Evolutionary conservation across 23 tunicate species (phyloP), one percentile per base, ranked within the genome.

Genomic region (Botrylloides violaceus): DNA sequence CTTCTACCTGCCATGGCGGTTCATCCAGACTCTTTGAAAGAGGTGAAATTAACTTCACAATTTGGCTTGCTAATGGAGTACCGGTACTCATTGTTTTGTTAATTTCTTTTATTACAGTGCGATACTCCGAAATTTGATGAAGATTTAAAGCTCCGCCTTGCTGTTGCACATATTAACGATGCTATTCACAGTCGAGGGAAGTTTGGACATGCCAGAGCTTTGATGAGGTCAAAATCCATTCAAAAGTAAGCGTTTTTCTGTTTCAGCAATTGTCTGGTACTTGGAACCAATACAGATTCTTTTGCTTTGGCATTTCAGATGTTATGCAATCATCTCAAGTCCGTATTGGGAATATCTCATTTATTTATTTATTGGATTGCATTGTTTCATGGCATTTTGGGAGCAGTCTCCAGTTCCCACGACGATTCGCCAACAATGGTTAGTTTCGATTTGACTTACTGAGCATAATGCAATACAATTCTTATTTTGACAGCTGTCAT

Each of bases 121-220:
- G 37, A 20, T 9, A 36, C 74, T 6, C 49, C 74, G 24, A 71
- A 57, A 29, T 76, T 81, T 61, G 86, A 43, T 20, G 77, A 73
- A 24, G 77, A 88, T 71, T 64, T 82, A 27, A 75, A 80, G 34
- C 59, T 90, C 27, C 76, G 83, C 20, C 71, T 90, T 55, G 90
- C 97, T 53, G 97, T 90, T 24, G 84, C 90, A 19, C 92, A 90
- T 59, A 83, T 90, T 25, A 68, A 79, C 19, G 97, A 90, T 79
- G 97, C 97, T n/a, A 83, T 83, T 2, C 61, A 90, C 66, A 88
- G 97, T 6, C 50, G 77, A 23, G 97, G 97, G 55, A 79, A 71
- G 65, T 83, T 90, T 61, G 97, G 97, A 5, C 77, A 83, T 36
- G 97, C 97, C 35, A 75, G 83, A 33, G 90, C 97, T 12, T 61